Evolutionary conservation across 2,888 invertebrate species (phyloP), one percentile per base, ranked within the genome.

Genomic region (Drosophila recens): DNA sequence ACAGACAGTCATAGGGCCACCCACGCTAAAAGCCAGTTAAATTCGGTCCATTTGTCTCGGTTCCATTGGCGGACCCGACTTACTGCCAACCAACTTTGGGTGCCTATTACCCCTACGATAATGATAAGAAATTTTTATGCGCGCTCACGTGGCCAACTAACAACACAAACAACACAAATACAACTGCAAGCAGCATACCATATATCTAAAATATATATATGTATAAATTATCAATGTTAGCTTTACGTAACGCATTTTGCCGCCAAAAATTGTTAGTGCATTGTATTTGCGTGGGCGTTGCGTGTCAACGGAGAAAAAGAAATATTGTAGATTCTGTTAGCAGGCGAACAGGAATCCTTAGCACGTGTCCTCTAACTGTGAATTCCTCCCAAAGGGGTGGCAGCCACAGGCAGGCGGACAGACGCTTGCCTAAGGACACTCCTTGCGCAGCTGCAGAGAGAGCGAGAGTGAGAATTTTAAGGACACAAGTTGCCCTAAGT

Each of bases 101-200:
- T 87, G 84, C 92, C 92, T 90, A 91, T 82, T 92, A 90, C 79
- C 86, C 85, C 81, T 89, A 87, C 89, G 91, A 91, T 90, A 90
- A 86, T 91, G 91, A 91, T 91, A 91, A 91, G 91, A 91, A 84
- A 91, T 91, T 89, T 87, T 79, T 88, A 79, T 80, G 76, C 64
- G 56, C 69, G 63, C 66, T 52, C 80, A 80, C 82, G 83, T 79
- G 74, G 56, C 66, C 27, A 59, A 59, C 64, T 8, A 30, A 30
- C 63, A 58, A 43, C 61, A 64, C 6, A n/a, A 30, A 30, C 63
- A 58, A 43, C 61, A 34, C 45, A 27, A 27, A 13, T 45, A n/a
- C 10, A 23, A 17, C 51, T 53, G 20, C 49, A 40, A 27, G 23
- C 13, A 27, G 27, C 17, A 40, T 20, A 27, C 27, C 5, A 27